Evolutionary conservation across 2,113 vertebrate genomes (phyloP).

Genomic region (Calidris pugnax): DNA sequence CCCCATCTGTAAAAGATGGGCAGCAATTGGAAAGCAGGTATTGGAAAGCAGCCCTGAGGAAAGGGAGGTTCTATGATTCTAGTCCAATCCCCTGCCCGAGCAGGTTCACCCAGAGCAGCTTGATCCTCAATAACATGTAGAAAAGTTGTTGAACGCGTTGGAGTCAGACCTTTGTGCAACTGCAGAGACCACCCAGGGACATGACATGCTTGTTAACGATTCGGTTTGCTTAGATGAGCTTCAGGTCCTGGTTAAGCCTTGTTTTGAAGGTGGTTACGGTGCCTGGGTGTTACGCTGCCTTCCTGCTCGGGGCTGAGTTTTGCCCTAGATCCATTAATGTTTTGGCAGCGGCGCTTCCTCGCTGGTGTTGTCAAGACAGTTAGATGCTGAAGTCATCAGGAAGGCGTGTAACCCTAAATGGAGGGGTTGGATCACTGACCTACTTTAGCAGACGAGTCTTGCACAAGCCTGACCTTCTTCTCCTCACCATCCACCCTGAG

Average conservation of each 20-base stretch:
- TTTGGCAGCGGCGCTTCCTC: not conserved
- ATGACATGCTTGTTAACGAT: fast-evolving
- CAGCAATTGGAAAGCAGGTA: too few relatives aligned
- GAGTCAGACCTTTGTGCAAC: not conserved
- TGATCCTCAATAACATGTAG: fast-evolving
- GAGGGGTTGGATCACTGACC: not conserved
- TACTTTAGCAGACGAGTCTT: not conserved
- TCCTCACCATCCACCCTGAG: not conserved
- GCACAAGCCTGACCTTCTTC: not conserved
- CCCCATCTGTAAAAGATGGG: not conserved
- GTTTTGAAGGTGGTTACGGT: not conserved
- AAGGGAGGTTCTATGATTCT: too few relatives aligned
- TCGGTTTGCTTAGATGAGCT: not conserved
- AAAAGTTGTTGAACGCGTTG: fast-evolving
- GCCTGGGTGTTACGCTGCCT: not conserved
- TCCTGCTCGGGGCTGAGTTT: not conserved
- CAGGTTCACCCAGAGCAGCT: too few relatives aligned
- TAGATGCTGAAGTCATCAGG: not conserved
- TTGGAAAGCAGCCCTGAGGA: too few relatives aligned
- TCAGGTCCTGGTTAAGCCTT: not conserved
- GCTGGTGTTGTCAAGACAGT: fast-evolving
- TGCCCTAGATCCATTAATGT: not conserved
- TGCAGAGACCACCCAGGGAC: not conserved
- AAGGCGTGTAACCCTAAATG: not conserved
- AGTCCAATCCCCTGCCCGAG: too few relatives aligned